phyloP scores from a whole-genome alignment of 2,888 invertebrate genomes.

The Macropis europaea region DNA sequence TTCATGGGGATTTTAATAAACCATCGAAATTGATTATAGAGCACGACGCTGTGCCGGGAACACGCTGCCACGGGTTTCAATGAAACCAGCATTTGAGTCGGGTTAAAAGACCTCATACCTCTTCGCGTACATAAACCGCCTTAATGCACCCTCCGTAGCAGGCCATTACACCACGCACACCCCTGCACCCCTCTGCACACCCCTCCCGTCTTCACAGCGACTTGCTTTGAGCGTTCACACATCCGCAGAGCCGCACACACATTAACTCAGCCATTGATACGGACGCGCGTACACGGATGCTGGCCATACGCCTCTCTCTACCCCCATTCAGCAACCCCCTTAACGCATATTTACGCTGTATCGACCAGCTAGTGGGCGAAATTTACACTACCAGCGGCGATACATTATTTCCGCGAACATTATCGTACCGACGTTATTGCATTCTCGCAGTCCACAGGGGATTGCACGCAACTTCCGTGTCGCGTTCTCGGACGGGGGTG shows the following conservation, averaged over 20 bases:
- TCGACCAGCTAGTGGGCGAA: conserved; percentile 70
- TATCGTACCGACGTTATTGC: conserved; percentile 64
- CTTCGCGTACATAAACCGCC: conserved; percentile 69
- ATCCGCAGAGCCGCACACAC: conserved; percentile 15
- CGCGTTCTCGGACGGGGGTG: conserved; percentile 11
- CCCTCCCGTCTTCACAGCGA: conserved; percentile 21
- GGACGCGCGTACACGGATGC: conserved; percentile 24
- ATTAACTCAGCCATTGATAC: conserved; percentile 32
- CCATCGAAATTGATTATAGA: conserved; percentile 52
- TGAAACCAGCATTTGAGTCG: conserved; percentile 66
- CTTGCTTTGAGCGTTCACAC: conserved; percentile 42
- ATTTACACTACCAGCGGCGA: conserved; percentile 67
- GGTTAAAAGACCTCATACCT: conserved; percentile 70
- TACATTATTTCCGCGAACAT: conserved; percentile 71
- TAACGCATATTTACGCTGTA: conserved; percentile 71
- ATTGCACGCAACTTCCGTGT: conserved; percentile 42
- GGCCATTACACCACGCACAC: conserved; percentile 69
- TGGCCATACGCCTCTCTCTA: conserved; percentile 22
- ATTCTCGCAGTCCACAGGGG: conserved; percentile 45
- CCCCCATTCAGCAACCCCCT: conserved; percentile 46
- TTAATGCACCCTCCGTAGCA: conserved; percentile 73
- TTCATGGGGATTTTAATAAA: conserved; percentile 26
- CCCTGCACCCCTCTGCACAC: not conserved
- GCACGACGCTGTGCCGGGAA: conserved; percentile 25
- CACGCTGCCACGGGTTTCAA: conserved; percentile 50